Percentiles rank a stretch among this genome's conserved stretches.
phyloP scores from a whole-genome alignment of 2,888 invertebrate genomes.

The Nymphalis urticae region DNA sequence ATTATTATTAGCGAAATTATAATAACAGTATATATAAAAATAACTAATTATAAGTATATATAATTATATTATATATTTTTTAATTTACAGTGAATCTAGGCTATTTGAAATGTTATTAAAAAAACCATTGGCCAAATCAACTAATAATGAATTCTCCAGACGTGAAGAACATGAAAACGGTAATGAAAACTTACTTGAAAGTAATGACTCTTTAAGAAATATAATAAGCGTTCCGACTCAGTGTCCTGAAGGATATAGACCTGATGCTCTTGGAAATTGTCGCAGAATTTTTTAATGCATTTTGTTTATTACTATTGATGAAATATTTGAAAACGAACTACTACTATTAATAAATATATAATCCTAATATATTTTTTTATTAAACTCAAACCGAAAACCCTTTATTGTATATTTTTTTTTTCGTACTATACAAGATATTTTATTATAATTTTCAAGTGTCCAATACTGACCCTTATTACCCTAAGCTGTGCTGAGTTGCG shows the following conservation, averaged over 20 bases:
- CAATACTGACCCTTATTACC: no score
- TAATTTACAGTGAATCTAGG: constrained; percentile 22
- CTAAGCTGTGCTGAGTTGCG: no score
- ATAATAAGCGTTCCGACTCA: constrained; percentile 50
- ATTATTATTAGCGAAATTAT: background rate
- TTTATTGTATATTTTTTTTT: no score
- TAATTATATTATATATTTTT: constrained; percentile 2
- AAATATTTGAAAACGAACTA: background rate
- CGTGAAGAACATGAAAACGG: background rate
- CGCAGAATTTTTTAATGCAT: constrained; percentile 39
- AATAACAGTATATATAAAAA: background rate
- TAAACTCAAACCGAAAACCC: no score
- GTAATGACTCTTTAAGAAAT: constrained; percentile 19
- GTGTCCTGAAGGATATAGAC: constrained; percentile 59
- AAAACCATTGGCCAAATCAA: constrained; percentile 4
- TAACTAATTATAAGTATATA: background rate
- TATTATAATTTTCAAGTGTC: no score
- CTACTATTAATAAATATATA: no score
- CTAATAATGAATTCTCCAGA: constrained; percentile 1
- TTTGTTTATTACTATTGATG: background rate
- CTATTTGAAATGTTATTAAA: constrained; percentile 21
- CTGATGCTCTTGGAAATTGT: constrained; percentile 59
- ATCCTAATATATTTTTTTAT: no score
- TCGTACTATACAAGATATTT: no score
- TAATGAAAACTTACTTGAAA: background rate